Percentiles rank a stretch among this genome's conserved stretches.
These are phyloP conservation scores for Trachelus troglodyta DNA, from an alignment of 2,888 invertebrate genomes.

Conservation along the genomic window DNA sequence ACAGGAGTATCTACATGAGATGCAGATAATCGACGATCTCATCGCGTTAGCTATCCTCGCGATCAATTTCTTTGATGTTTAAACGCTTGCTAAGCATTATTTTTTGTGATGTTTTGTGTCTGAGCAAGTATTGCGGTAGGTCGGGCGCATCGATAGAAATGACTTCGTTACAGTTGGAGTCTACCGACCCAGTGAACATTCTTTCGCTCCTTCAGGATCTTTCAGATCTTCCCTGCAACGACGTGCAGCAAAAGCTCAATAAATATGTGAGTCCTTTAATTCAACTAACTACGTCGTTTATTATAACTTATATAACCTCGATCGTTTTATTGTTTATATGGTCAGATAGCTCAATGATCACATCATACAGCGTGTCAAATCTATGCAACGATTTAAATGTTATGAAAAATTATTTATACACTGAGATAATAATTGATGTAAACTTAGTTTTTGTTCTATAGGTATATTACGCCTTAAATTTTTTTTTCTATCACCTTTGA, in stretches of 20 bases:
- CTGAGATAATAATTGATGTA: neutral
- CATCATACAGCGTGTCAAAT: neutral
- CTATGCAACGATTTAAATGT: neutral
- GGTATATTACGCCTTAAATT: neutral
- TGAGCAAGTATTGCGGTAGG: conserved; percentile 22
- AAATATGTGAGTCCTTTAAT: conserved; percentile 68
- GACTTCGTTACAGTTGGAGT: conserved; percentile 25
- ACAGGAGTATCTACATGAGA: conserved; percentile 2
- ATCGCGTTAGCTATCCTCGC: neutral
- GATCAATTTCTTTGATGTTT: conserved; percentile 13
- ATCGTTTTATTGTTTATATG: neutral
- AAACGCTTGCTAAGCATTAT: conserved; percentile 18
- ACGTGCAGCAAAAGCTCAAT: conserved; percentile 73
- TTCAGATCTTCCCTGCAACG: conserved; percentile 50
- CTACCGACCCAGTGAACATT: conserved; percentile 32
- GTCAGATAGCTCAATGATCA: neutral
- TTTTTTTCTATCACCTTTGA: neutral
- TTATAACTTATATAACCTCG: conserved; percentile 8
- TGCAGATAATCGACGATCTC: neutral
- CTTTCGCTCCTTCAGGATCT: conserved; percentile 49
- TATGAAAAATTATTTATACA: neutral
- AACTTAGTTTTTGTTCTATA: neutral
- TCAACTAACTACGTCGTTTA: neutral
- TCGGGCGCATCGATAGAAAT: conserved; percentile 29
- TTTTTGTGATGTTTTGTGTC: conserved; percentile 21